Evolutionary conservation across 2,797 vertebrate genomes (phyloP).

Genomic region (Pseudotriccus pelzelni): DNA sequence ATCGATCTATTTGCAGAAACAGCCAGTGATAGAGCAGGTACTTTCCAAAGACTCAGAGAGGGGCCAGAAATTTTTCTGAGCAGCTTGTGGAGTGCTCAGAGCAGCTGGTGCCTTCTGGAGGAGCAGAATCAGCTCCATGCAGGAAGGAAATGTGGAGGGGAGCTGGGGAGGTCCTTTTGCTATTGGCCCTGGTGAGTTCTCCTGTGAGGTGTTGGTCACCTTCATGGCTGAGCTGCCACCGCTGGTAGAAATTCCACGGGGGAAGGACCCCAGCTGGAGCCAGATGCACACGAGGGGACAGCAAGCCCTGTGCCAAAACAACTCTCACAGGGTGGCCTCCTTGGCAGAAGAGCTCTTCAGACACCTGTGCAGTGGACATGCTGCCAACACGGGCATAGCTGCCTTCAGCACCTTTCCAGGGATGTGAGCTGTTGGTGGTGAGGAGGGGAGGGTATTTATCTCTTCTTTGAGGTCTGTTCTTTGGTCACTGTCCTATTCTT

Average conservation of each 20-base stretch:
- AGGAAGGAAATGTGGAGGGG: neutral
- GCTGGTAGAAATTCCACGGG: neutral
- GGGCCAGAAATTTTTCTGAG: neutral
- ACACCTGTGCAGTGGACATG: neutral
- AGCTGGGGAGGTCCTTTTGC: neutral
- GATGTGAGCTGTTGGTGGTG: neutral
- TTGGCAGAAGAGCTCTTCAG: neutral
- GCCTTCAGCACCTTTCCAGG: neutral
- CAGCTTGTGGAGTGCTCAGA: neutral
- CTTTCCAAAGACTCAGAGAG: conserved; percentile 34
- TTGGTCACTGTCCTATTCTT: neutral
- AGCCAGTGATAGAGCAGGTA: neutral
- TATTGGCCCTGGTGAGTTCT: neutral
- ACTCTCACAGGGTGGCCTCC: neutral
- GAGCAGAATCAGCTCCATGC: neutral
- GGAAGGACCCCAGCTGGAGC: neutral
- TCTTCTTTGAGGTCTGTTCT: neutral
- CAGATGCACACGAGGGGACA: neutral
- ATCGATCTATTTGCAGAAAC: conserved; percentile 18
- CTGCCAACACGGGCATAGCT: neutral
- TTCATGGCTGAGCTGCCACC: neutral
- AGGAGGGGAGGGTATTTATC: neutral
- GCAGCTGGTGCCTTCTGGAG: neutral
- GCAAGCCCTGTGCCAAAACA: neutral
- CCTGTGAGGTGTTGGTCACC: neutral